Conservation (phyloP, 2,113 vertebrate genomes). For the Serilophus lunatus region DNA sequence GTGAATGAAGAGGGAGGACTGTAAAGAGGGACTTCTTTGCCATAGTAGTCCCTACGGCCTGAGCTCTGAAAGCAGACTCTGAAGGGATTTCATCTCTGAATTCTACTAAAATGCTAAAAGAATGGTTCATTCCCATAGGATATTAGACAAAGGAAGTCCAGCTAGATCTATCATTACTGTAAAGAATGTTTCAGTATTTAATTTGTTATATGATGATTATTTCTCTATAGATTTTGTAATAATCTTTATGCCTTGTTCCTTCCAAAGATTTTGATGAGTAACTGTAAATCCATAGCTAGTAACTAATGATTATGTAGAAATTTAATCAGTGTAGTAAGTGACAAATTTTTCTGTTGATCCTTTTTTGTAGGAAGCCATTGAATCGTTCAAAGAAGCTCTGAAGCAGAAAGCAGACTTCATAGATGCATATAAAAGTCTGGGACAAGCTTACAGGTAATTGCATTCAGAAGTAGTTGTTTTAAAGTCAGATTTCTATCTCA, state of each 20-base stretch:
- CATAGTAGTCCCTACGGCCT: background rate
- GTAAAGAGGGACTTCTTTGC: background rate
- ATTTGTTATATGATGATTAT: background rate
- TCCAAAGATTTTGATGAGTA: background rate
- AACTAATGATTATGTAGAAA: background rate
- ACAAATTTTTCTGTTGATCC: background rate
- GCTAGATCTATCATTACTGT: background rate
- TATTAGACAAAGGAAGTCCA: background rate
- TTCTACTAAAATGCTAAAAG: background rate
- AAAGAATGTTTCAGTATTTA: background rate
- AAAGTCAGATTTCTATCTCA: background rate
- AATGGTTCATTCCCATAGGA: background rate
- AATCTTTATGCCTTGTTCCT: background rate
- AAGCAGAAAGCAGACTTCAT: constrained; percentile 95
- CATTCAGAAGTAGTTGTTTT: background rate
- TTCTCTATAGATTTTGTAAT: background rate
- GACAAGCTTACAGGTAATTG: constrained; percentile 94
- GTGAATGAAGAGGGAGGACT: background rate
- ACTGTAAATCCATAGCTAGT: background rate
- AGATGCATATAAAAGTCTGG: constrained; percentile 96
- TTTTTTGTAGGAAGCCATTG: constrained; percentile 89
- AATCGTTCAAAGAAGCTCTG: constrained; percentile 94
- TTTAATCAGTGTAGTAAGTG: background rate
- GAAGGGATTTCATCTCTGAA: background rate
- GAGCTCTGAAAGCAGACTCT: background rate